phyloP scores from a whole-genome alignment of 2,113 vertebrate genomes.

The Oceanodroma tethys region DNA sequence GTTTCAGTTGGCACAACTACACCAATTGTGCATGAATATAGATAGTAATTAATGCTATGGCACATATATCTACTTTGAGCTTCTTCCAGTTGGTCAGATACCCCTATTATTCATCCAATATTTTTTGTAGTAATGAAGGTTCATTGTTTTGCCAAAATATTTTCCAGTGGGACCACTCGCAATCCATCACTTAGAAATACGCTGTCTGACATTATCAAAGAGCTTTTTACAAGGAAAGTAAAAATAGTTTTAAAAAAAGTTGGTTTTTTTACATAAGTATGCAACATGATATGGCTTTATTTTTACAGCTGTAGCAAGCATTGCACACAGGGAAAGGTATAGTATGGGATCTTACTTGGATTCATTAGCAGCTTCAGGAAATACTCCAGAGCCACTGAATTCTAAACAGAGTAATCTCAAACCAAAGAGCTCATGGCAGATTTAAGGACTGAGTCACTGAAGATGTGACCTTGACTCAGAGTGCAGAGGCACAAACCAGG shows the following conservation, averaged over 20 bases:
- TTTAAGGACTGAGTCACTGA: background rate
- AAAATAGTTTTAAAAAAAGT: background rate
- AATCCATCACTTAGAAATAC: background rate
- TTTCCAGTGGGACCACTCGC: background rate
- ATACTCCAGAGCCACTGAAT: background rate
- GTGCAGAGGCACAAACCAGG: background rate
- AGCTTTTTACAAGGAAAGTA: background rate
- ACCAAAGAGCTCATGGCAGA: background rate
- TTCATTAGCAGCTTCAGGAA: background rate
- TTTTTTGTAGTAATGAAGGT: background rate
- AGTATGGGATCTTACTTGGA: background rate
- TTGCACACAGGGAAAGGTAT: background rate
- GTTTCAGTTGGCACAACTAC: background rate
- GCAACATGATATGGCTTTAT: background rate
- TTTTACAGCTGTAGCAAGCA: background rate
- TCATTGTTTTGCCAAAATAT: background rate
- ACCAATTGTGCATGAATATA: background rate
- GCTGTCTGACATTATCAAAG: background rate
- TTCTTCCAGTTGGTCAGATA: background rate
- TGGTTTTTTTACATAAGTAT: background rate
- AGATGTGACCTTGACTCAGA: background rate
- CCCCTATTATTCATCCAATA: background rate
- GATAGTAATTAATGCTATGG: background rate
- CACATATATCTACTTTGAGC: background rate
- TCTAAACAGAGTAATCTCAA: background rate